Evolutionary conservation across 92 coral and sea anemone genomes (phyloP).

Genomic region (Porites divaricata): DNA sequence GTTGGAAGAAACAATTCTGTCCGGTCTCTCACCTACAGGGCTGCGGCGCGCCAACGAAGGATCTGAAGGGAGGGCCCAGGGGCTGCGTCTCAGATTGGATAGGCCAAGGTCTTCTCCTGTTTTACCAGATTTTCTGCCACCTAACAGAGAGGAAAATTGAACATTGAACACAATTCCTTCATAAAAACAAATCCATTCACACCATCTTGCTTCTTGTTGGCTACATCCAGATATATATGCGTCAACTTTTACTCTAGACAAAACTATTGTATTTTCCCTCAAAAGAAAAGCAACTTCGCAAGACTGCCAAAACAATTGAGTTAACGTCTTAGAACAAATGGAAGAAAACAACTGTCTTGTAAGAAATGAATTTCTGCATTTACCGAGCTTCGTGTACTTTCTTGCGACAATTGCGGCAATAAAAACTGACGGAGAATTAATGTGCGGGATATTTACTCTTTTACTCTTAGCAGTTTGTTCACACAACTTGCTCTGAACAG

Average conservation of each 20-base stretch:
- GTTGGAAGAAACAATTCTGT: slow-evolving; percentile 40
- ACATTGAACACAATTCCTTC: background rate
- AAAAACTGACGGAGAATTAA: no score
- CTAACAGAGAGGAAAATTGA: background rate
- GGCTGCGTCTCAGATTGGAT: slow-evolving; percentile 64
- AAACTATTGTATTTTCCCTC: background rate
- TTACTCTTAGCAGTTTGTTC: no score
- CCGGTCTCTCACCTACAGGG: slow-evolving; percentile 56
- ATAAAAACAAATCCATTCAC: background rate
- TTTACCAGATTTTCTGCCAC: slow-evolving; percentile 24
- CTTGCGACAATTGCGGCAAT: no score
- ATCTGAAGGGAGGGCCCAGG: slow-evolving; percentile 77
- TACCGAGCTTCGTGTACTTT: no score
- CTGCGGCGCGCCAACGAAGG: slow-evolving; percentile 47
- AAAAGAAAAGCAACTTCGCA: background rate
- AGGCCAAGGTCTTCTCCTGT: slow-evolving; percentile 43
- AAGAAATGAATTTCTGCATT: no score
- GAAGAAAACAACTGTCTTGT: no score
- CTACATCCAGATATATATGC: background rate
- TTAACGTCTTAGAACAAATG: background rate
- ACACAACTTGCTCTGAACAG: no score
- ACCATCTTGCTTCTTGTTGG: background rate
- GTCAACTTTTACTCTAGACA: background rate
- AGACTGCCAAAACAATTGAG: background rate
- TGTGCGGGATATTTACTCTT: no score